Conservation (phyloP, 2,797 vertebrate genomes). For the Xenopus petersii region DNA sequence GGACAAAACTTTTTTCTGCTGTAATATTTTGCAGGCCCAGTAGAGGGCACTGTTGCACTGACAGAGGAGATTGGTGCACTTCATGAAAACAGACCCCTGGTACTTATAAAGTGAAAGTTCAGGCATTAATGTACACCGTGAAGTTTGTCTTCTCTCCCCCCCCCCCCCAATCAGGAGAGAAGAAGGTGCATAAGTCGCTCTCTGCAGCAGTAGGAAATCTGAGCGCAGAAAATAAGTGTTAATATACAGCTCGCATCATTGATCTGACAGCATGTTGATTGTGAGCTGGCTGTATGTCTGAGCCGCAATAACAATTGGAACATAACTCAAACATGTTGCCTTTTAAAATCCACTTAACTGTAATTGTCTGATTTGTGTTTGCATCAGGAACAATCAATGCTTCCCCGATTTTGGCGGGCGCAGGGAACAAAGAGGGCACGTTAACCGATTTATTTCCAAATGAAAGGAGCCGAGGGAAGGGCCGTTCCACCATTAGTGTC, state of each 20-base stretch:
- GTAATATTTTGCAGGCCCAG: constrained; percentile 11
- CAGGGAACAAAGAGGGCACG: not conserved
- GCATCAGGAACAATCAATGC: constrained; percentile 22
- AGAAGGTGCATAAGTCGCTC: not conserved
- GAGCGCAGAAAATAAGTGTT: constrained; percentile 1
- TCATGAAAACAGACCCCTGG: not conserved
- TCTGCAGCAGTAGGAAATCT: not conserved
- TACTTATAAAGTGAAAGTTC: constrained; percentile 7
- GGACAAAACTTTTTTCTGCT: no score
- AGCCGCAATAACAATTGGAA: constrained; percentile 3
- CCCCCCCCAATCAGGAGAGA: not conserved
- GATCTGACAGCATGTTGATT: not conserved
- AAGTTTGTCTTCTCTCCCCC: not conserved
- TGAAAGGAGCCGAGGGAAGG: not conserved
- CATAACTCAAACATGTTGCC: constrained; percentile 21
- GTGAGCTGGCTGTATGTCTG: constrained; percentile 3
- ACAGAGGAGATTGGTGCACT: not conserved
- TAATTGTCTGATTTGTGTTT: constrained; percentile 32
- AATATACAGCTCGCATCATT: not conserved
- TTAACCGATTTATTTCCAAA: constrained; percentile 2
- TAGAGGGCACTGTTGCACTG: constrained; percentile 49
- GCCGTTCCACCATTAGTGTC: no score
- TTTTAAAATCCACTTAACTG: constrained; percentile 35
- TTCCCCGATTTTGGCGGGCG: not conserved
- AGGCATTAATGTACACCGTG: constrained; percentile 7